Evolutionary conservation across 2,113 vertebrate genomes (phyloP).

Genomic region (Callorhinus ursinus): DNA sequence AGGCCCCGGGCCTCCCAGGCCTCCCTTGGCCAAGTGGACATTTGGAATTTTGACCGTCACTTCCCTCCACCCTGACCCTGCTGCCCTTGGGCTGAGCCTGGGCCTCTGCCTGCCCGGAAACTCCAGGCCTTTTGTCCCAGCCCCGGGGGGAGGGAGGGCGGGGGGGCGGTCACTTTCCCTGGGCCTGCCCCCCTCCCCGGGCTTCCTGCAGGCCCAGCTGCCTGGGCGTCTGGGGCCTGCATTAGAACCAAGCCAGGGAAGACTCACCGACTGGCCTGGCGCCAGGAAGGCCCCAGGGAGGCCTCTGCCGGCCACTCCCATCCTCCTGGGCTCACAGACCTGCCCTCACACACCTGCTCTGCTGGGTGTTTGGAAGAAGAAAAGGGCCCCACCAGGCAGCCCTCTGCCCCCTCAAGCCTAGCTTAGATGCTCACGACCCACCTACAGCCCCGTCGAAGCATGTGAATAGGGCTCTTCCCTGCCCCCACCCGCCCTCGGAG

Average conservation of each 20-base stretch:
- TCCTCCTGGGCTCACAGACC: not conserved
- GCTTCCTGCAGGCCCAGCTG: slow-evolving; percentile 58
- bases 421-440: not conserved
- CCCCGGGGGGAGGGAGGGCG: not conserved
- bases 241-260: fast-evolving
- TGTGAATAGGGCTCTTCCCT: not conserved
- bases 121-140: not conserved
- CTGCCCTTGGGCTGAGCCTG: not conserved
- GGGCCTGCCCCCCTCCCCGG: not conserved
- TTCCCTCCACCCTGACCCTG: not conserved
- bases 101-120: not conserved
- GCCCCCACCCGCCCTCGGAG: fast-evolving
- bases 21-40: not conserved
- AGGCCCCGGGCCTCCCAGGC: not conserved
- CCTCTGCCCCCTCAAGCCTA: too few relatives aligned
- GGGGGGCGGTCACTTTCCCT: not conserved
- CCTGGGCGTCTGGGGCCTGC: not conserved
- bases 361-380: not conserved
- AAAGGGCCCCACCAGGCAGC: not conserved
- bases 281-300: slow-evolving; percentile 18
- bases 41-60: not conserved
- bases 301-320: not conserved
- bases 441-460: not conserved
- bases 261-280: not conserved
- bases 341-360: not conserved